Evolutionary conservation across 2,113 vertebrate genomes (phyloP), one percentile per base, ranked within the genome.

Genomic region (Coregonus clupeaformis): DNA sequence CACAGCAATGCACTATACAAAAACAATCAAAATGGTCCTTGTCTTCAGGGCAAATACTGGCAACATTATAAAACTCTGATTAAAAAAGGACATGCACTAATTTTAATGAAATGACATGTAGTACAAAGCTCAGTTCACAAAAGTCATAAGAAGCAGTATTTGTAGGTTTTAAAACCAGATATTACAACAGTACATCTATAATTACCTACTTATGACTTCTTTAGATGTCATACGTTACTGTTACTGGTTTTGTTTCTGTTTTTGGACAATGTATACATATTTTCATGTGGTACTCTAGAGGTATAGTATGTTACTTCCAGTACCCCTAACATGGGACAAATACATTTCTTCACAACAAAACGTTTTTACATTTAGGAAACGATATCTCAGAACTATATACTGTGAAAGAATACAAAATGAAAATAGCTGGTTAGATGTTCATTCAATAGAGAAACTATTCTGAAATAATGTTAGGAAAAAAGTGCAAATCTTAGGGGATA

Each of bases 1-100:
- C 97, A 97, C 91, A 90, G 94, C 93, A 90, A 92, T 94, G 94
- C 94, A 93, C 91, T 95, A 94, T 95, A 96, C 94, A 96, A 92
- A 93, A 96, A 92, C 94, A 88, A 96, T 91, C 91, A 95, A 92
- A 94, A 96, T 92, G 93, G 93, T 94, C 89, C 77, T 92, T 86
- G 79, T 94, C 86, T 91, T 91, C 82, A 87, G 90, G 91, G 90
- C 90, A 93, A 90, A 95, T 90, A 88, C 3, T 82, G 78, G 91
- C 89, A 92, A 92, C 91, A 93, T 94, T 88, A 95, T 72, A 96
- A 96, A 97, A 96, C 36, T 90, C 73, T 76, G 78, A 88, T 92
- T 88, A 84, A 93, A 95, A 94, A 96, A 94, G 83, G 90, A 91
- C 94, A 97, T 95, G 95, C 96, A 92, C 71, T 91, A 90, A 92